Conservation (phyloP, 64 coral and sea anemone genomes). For the Dendronephthya gigantea region DNA sequence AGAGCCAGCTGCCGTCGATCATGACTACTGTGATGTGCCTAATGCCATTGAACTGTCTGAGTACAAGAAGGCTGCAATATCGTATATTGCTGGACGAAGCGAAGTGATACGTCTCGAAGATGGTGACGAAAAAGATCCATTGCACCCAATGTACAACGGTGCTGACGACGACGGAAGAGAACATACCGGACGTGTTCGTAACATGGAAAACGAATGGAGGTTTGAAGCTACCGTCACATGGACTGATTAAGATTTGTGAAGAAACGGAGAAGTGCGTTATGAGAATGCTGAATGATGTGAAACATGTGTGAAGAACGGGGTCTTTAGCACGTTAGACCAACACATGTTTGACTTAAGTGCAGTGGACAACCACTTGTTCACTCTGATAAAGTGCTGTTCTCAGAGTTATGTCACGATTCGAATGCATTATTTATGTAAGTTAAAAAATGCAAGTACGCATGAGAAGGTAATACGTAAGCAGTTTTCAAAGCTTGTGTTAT, state of each 20-base stretch:
- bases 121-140: not conserved
- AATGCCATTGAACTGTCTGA: not conserved
- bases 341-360: constrained; percentile 1
- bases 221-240: not conserved
- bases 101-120: not conserved
- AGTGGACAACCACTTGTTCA: not conserved
- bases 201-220: constrained; percentile 2
- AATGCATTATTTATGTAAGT: not conserved
- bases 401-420: not conserved
- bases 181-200: not conserved
- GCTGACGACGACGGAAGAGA: not conserved
- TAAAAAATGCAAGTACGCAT: not conserved
- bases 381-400: not conserved
- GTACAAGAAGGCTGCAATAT: too few relatives aligned
- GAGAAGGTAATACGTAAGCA: not conserved
- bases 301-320: not conserved
- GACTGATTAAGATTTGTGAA: not conserved
- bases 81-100: too few relatives aligned
- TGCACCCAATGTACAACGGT: not conserved
- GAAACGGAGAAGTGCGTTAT: not conserved
- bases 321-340: not conserved
- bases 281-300: not conserved
- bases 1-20: too few relatives aligned
- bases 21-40: not conserved
- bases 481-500: not conserved